Base-by-base conservation (phyloP, 2,113 vertebrate species). In the Tupaia chinensis region DNA sequence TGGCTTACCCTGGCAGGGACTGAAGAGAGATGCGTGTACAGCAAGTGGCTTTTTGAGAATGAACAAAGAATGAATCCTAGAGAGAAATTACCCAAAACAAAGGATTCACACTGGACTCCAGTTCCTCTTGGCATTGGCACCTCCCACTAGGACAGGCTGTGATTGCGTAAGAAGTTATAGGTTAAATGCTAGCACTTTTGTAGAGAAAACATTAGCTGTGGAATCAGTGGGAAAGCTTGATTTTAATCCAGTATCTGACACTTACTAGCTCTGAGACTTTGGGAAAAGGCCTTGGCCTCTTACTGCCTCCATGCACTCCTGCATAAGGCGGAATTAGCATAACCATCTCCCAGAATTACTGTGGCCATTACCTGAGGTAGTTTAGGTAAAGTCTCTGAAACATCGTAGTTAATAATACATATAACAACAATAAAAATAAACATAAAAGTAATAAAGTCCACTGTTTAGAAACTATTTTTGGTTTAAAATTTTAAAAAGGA, bases 401-500 rank as follows among this genome's bases (percentile, higher is more conserved):
- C 14, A 61, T 0, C 53, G 10, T 25, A 58, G 25, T 44, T 73
- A 29, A 25, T 54, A 23, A 91, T 27, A 65, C 27, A 68, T 32
- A 23, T 20, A 83, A 60, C 19, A 73, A 60, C 22, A 91, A 53
- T 65, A 81, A 96, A 88, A 82, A 60, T 20, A 73, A 88, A 72
- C 15, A 92, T 9, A 61, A 61, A 79, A 74, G 27, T 65, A 23
- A 79, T 60, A 7, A 92, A 90, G 66, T 17, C 25, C 66, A 65
- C n/a, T 34, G 4, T 61, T 91, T 14, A 90, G 17, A 89, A 23
- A 76, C 54, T 76, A 87, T 70, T 77, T 93, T 68, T 29, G 23
- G 3, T 63, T 78, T 65, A 92, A 68, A 54, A 17, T 27, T 72
- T 94, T 87, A 17, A 79, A 78, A 92, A 89, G 60, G 12, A 92